Percentiles rank a stretch among this genome's conserved stretches.
Conservation (phyloP, 37 sponge, comb jelly and placozoan species). For the Ephydatia muelleri region DNA sequence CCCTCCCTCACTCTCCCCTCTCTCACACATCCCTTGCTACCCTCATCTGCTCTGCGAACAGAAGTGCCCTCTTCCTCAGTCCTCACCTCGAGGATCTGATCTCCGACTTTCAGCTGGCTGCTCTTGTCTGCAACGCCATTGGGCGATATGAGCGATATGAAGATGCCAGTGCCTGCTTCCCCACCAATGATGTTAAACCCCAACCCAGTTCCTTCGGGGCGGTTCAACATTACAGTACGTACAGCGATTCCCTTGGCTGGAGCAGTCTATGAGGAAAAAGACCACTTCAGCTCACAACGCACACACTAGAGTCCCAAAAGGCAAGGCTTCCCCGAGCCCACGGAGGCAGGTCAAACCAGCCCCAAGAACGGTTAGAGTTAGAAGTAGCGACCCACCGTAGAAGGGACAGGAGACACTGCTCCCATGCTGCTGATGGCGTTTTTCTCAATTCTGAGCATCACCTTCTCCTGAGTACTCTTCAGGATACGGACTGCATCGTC, state of each 20-base stretch:
- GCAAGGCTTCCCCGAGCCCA: not conserved
- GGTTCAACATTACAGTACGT: conserved; percentile 34
- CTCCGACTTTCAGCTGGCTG: conserved; percentile 79
- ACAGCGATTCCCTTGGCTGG: no score
- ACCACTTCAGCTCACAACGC: not conserved
- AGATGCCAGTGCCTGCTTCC: conserved; percentile 88
- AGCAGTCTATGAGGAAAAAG: no score
- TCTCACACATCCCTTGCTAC: not conserved
- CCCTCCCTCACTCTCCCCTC: no score
- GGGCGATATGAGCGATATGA: conserved; percentile 81
- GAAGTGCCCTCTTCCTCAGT: not conserved
- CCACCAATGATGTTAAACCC: conserved; percentile 97
- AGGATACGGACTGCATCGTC: conserved; percentile 72
- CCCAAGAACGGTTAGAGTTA: not conserved
- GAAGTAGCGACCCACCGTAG: not conserved
- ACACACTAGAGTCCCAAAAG: not conserved
- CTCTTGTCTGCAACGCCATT: conserved; percentile 81
- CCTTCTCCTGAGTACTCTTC: conserved; percentile 51
- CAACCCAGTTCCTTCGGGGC: conserved; percentile 68
- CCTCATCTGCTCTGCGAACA: not conserved
- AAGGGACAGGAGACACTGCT: not conserved
- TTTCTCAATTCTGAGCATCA: conserved; percentile 65
- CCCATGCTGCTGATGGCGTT: conserved; percentile 35
- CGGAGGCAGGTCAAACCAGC: not conserved
- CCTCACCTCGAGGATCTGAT: conserved; percentile 90